Evolutionary conservation across 2,797 vertebrate species (phyloP).

Genomic region (Pipistrellus pipistrellus): DNA sequence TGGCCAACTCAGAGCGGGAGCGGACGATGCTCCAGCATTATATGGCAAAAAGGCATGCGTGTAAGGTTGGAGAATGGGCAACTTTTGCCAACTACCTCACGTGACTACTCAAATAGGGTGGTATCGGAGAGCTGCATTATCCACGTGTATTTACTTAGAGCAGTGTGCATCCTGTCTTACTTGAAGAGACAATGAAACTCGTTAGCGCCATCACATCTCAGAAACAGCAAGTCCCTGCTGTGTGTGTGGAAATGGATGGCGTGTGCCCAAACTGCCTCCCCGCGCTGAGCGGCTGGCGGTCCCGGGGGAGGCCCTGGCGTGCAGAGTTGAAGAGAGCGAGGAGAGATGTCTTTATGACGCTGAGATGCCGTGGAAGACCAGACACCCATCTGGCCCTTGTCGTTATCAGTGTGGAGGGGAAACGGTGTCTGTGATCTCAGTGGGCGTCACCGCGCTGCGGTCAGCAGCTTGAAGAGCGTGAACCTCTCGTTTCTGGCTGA

Average conservation of each 20-base stretch:
- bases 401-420: background rate
- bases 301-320: background rate
- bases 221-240: background rate
- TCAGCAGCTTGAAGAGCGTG: slow-evolving; percentile 11
- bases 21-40: background rate
- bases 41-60: background rate
- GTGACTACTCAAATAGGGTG: background rate
- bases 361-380: background rate
- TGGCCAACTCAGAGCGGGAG: background rate
- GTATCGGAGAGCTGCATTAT: background rate
- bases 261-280: background rate
- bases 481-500: background rate
- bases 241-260: background rate
- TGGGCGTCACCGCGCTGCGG: background rate
- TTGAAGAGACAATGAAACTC: background rate
- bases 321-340: background rate
- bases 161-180: background rate
- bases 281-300: background rate
- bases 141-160: background rate
- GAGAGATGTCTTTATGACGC: background rate
- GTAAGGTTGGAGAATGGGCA: background rate
- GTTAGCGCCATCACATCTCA: background rate
- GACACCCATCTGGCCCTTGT: background rate
- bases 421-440: slow-evolving; percentile 21
- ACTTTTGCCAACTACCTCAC: background rate